These are phyloP conservation scores for Diogma glabrata DNA, from an alignment of 2,888 invertebrate genomes.

Conservation along the genomic window DNA sequence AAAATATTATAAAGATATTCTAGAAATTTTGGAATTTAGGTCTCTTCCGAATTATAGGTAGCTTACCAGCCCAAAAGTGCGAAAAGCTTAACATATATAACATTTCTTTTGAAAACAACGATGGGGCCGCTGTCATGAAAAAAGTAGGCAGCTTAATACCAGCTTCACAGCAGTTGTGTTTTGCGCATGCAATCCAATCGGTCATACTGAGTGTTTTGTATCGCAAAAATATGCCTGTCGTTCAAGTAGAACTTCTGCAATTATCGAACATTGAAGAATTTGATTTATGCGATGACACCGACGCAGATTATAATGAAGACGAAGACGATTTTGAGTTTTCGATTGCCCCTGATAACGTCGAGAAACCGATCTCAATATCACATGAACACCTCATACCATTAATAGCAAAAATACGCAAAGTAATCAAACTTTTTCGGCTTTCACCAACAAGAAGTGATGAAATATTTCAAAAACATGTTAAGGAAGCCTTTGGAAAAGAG, in stretches of 20 bases:
- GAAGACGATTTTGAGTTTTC: not conserved
- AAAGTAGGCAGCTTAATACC: not conserved
- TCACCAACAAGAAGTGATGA: too few relatives aligned
- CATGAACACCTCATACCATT: not conserved
- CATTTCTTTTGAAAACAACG: not conserved
- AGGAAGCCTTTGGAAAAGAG: too few relatives aligned
- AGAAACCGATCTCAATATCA: not conserved
- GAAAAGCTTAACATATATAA: not conserved
- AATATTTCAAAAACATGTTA: too few relatives aligned
- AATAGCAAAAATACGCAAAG: not conserved
- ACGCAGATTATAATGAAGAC: not conserved
- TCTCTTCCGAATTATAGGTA: conserved; percentile 3
- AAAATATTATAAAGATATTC: too few relatives aligned
- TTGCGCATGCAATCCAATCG: not conserved
- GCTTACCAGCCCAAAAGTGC: not conserved
- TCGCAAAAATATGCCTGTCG: not conserved
- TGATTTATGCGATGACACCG: not conserved
- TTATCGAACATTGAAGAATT: not conserved
- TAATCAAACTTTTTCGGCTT: not conserved
- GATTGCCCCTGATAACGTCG: not conserved
- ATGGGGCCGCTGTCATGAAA: not conserved
- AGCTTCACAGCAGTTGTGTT: not conserved
- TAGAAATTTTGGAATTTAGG: too few relatives aligned
- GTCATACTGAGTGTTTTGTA: not conserved
- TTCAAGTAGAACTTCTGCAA: not conserved